Evolutionary conservation across 37 sponge, comb jelly and placozoan species (phyloP).

Genomic region (Haliclona indistincta): DNA sequence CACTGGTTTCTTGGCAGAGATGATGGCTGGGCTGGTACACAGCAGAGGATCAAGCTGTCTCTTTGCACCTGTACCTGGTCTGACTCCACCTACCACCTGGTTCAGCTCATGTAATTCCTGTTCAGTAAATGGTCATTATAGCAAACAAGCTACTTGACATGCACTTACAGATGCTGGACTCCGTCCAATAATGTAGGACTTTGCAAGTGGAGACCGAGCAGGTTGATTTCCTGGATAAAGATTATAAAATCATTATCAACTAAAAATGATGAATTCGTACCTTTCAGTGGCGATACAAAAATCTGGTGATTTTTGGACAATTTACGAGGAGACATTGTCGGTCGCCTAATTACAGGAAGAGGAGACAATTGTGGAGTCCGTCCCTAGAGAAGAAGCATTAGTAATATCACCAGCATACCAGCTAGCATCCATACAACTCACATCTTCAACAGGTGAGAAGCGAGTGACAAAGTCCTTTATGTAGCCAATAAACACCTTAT

Average conservation of each 20-base stretch:
- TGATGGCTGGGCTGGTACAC: conserved; percentile 9
- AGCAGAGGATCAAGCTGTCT: conserved; percentile 14
- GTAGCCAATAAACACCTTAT: conserved; percentile 71
- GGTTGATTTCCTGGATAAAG: background rate
- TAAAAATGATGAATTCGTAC: no score
- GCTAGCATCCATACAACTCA: background rate
- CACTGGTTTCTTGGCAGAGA: conserved; percentile 24
- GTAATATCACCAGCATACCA: background rate
- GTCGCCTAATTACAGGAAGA: conserved; percentile 51
- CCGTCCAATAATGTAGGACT: conserved; percentile 45
- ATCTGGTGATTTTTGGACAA: conserved; percentile 65
- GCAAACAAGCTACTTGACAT: background rate
- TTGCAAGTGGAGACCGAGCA: conserved; percentile 48
- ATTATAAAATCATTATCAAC: no score
- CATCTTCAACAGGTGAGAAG: conserved; percentile 56
- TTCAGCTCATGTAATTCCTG: conserved; percentile 40
- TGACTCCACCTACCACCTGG: conserved; percentile 3
- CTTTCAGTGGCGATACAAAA: conserved; percentile 71
- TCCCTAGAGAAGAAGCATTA: background rate
- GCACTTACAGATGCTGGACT: conserved; percentile 47
- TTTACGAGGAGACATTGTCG: conserved; percentile 55
- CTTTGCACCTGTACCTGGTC: conserved; percentile 11
- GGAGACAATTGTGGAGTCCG: conserved; percentile 43
- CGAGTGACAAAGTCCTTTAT: conserved; percentile 77
- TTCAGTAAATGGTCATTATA: background rate